phyloP scores from a whole-genome alignment of 2,113 vertebrate genomes.

The Bufo gargarizans region DNA sequence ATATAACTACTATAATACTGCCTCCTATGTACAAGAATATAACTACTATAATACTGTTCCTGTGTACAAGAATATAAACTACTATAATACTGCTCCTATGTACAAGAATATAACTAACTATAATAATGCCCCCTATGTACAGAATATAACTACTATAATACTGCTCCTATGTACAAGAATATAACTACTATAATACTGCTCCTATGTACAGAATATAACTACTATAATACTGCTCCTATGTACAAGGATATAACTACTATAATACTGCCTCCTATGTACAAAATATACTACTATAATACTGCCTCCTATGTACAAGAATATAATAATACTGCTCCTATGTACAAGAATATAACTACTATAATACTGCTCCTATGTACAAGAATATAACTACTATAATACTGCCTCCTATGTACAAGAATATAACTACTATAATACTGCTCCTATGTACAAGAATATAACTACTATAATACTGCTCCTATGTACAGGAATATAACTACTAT shows the following conservation, averaged over 20 bases:
- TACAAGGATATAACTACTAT: not conserved
- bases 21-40: not conserved
- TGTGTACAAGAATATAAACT: not conserved
- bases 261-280: no score
- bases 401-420: no score
- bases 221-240: not conserved
- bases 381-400: not conserved
- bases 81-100: not conserved
- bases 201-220: not conserved
- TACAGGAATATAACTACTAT: no score
- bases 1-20: not conserved
- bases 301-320: no score
- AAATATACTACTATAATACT: no score
- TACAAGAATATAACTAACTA: slow-evolving; percentile 4
- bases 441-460: not conserved
- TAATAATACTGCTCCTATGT: no score
- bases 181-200: not conserved
- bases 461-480: not conserved
- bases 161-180: not conserved
- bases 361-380: not conserved
- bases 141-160: slow-evolving; percentile 5
- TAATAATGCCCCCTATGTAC: not conserved
- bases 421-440: no score
- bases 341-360: no score
- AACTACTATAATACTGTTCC: not conserved